Evolutionary conservation across 2,888 invertebrate species (phyloP), one percentile per base, ranked within the genome.

Genomic region (Galeopsomyia nigrocyanea): DNA sequence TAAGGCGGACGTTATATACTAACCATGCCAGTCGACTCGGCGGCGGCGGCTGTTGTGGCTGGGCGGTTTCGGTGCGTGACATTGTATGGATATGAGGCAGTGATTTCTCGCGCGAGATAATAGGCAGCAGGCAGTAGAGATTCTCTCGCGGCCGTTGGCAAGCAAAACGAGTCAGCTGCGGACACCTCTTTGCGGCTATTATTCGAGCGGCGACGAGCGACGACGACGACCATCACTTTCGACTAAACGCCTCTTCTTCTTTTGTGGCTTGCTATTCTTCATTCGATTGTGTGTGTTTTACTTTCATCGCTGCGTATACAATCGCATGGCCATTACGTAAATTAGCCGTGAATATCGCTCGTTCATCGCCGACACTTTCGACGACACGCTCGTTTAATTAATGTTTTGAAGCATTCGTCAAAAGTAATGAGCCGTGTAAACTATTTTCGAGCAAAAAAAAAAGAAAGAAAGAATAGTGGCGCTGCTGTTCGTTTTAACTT

Each of bases 61-160:
- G 9, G 21, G 68, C 71, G 51, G 71, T 74, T n/a, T 77, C 76
- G 76, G 82, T 84, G 82, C 85, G 84, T 84, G 84, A 85, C 85
- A 83, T 84, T 85, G 84, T 85, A 85, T 86, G 85, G 84, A 84
- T 85, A 86, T 86, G 82, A 84, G 84, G 47, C 53, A 77, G 78
- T 78, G 83, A 84, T 84, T 81, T 82, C 79, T 77, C 79, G 79
- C 76, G 67, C 77, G 80, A 84, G 84, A 82, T 75, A 70, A 26
- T 39, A 26, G 39, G 39, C 51, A 13, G 50, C n/a, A n/a, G n/a
- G n/a, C n/a, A n/a, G n/a, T n/a, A 26, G 26, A 26, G 26, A 51
- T 19, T n/a, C n/a, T 7, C n/a, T n/a, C 51, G 17, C 51, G 19
- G 56, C 22, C 19, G 22, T 39, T 10, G 39, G 39, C 39, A 39